These are phyloP conservation scores for Garrulus glandarius DNA, from an alignment of 2,797 vertebrate species.

Conservation along the genomic window DNA sequence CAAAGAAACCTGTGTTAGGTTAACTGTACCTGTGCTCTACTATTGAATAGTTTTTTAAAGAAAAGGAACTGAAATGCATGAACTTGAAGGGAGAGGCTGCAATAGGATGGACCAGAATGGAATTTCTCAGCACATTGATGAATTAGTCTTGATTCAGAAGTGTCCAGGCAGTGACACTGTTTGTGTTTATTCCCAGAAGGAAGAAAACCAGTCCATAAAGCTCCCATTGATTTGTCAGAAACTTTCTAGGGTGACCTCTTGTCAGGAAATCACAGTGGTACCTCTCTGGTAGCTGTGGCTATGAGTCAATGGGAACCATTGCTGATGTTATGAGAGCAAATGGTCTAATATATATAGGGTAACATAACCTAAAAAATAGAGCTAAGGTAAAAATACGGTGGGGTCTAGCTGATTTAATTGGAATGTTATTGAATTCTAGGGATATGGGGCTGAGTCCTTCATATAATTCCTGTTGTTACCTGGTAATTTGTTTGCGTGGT, in stretches of 20 bases:
- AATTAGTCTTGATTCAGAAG: neutral
- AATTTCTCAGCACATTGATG: neutral
- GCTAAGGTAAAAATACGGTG: neutral
- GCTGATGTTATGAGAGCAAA: neutral
- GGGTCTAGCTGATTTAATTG: neutral
- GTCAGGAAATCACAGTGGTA: neutral
- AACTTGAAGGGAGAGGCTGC: neutral
- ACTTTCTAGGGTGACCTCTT: neutral
- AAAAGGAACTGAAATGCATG: neutral
- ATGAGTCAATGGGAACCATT: neutral
- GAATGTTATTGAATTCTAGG: neutral
- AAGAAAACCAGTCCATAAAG: neutral
- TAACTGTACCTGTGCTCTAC: neutral
- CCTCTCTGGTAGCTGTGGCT: neutral
- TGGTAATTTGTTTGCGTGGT: accelerated
- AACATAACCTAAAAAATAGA: neutral
- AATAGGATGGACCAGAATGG: neutral
- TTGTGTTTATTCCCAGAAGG: neutral
- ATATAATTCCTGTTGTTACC: neutral
- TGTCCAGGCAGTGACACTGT: neutral
- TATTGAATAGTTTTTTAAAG: neutral
- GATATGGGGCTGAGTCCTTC: neutral
- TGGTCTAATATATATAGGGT: neutral
- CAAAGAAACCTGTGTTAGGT: neutral
- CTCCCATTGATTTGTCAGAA: neutral